Evolutionary conservation across 2,888 invertebrate genomes (phyloP), one percentile per base, ranked within the genome.

Genomic region (Sarcophaga rosellei): DNA sequence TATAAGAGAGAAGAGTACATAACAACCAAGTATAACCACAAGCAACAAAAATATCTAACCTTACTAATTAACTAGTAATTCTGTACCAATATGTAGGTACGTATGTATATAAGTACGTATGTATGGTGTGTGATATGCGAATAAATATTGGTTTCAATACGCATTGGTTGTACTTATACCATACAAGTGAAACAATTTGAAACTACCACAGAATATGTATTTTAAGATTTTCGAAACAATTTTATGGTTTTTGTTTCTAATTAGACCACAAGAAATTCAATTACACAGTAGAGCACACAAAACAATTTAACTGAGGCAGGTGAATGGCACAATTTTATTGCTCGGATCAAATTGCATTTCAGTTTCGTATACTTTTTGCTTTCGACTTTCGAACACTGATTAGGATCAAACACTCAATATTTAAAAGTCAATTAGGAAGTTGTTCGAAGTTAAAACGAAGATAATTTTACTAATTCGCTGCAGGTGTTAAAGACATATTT

Each of bases 91-190:
- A 11, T 66, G 4, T 23, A 53, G 53, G 12, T 63, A 35, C 1
- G 59, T 69, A 12, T 63, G 35, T 59, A 66, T 57, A 6, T 57
- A 17, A 17, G 57, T 15, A 53, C 3, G n/a, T 59, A 35, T 10
- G 35, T 35, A 35, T 35, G 5, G 17, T 53, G 53, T 53, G 53
- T 17, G 17, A 53, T 53, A 20, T 11, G 12, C n/a, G 35, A 2
- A 68, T 75, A 75, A 62, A 62, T 75, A 81, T 81, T 62, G 59
- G 21, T 62, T 69, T 11, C 53, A 75, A 74, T 62, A 61, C 44
- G 35, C 61, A 61, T 74, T 74, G 61, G 59, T 59, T 66, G 3
- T 21, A 35, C 35, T 10, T 25, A 3, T 35, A 10, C 35, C 35
- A 45, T 20, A 23, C n/a, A 35, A 45, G 53, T 10, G 6, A 47